These are phyloP conservation scores for Sinocyclocheilus grahami DNA, from an alignment of 2,113 vertebrate genomes.

Conservation along the genomic window DNA sequence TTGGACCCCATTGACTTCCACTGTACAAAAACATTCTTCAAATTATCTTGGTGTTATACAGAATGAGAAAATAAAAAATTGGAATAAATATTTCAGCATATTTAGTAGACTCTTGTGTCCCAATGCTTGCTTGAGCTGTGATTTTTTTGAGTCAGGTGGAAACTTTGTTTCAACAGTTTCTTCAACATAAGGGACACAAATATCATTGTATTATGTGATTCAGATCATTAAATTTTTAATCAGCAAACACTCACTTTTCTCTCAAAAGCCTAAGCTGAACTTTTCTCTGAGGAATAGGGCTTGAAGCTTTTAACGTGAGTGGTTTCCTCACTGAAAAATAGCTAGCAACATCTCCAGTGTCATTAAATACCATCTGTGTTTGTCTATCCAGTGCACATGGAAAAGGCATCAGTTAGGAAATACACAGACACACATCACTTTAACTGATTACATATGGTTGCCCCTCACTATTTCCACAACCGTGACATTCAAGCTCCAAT, in stretches of 20 bases:
- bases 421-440: slow-evolving; percentile 46
- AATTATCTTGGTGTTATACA: background rate
- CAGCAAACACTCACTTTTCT: background rate
- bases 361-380: slow-evolving; percentile 80
- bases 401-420: slow-evolving; percentile 70
- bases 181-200: background rate
- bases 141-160: background rate
- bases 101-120: background rate
- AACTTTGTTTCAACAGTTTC: background rate
- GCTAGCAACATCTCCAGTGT: slow-evolving; percentile 71
- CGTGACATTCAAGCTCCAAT: slow-evolving; percentile 36
- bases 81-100: no score
- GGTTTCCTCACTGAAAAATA: slow-evolving; percentile 49
- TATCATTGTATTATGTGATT: background rate
- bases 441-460: slow-evolving; percentile 50
- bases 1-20: background rate
- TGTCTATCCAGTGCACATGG: slow-evolving; percentile 75
- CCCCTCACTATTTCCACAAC: slow-evolving; percentile 33
- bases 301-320: slow-evolving; percentile 55
- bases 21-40: background rate
- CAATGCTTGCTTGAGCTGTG: no score
- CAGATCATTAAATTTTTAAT: background rate
- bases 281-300: slow-evolving; percentile 39
- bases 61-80: no score
- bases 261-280: slow-evolving; percentile 23